These are phyloP conservation scores for Otocyon megalotis DNA, from an alignment of 2,113 vertebrate species.

Conservation along the genomic window DNA sequence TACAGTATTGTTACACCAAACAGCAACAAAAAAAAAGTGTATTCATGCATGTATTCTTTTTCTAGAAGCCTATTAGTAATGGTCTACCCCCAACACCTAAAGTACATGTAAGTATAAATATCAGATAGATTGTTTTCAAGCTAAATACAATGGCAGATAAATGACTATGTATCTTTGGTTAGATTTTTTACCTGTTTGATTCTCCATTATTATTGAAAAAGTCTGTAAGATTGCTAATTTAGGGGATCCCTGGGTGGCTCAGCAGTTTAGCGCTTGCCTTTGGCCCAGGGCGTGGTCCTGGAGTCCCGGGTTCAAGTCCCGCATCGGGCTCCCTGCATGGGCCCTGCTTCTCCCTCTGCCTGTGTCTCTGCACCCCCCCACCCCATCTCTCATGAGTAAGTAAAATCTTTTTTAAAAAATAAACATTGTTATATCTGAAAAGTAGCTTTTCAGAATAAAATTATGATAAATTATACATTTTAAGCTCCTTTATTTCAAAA, in stretches of 20 bases:
- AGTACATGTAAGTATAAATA: slow-evolving; percentile 95
- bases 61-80: slow-evolving; percentile 96
- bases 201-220: not conserved
- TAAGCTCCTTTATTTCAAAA: slow-evolving; percentile 38
- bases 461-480: not conserved
- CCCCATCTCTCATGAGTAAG: too few relatives aligned
- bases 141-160: not conserved
- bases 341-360: too few relatives aligned
- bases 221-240: not conserved
- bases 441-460: slow-evolving; percentile 52
- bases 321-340: too few relatives aligned
- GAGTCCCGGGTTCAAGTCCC: too few relatives aligned
- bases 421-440: slow-evolving; percentile 17
- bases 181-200: not conserved
- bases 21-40: not conserved
- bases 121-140: slow-evolving; percentile 36
- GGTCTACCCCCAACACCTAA: slow-evolving; percentile 98
- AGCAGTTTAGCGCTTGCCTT: too few relatives aligned
- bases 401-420: too few relatives aligned
- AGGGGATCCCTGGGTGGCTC: too few relatives aligned
- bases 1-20: not conserved
- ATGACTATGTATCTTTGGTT: not conserved
- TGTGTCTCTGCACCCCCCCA: too few relatives aligned
- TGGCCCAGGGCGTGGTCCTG: too few relatives aligned
- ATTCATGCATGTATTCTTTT: slow-evolving; percentile 77